These are phyloP conservation scores for Numida meleagris DNA, from an alignment of 2,113 vertebrate species.

Conservation along the genomic window DNA sequence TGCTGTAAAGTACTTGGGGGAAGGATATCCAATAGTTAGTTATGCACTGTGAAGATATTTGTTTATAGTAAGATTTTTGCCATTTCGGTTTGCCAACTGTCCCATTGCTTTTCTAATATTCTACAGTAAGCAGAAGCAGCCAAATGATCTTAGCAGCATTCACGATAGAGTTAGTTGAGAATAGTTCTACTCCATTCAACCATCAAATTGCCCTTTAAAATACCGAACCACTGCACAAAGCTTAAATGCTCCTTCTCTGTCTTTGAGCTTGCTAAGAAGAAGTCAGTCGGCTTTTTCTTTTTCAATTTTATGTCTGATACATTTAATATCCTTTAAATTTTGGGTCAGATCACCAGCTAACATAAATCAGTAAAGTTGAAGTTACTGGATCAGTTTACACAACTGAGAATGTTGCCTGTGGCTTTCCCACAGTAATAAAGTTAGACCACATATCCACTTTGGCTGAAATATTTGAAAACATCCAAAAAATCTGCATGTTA, in stretches of 20 bases:
- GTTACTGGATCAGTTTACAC: slow-evolving; percentile 51
- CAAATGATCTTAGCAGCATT: not conserved
- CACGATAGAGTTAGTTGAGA: not conserved
- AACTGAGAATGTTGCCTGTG: slow-evolving; percentile 53
- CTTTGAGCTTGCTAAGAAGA: not conserved
- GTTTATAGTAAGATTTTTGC: not conserved
- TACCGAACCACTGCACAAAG: not conserved
- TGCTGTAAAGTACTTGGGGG: not conserved
- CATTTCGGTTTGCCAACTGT: not conserved
- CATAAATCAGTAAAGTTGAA: slow-evolving; percentile 59
- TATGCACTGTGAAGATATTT: not conserved
- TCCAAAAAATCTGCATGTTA: slow-evolving; percentile 16
- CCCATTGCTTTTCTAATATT: not conserved
- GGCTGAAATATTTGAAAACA: slow-evolving; percentile 51
- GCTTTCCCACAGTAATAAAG: slow-evolving; percentile 68
- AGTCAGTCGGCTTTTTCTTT: not conserved
- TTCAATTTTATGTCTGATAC: not conserved
- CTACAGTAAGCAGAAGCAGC: not conserved
- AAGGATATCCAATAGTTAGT: not conserved
- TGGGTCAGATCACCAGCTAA: slow-evolving; percentile 43
- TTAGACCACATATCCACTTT: slow-evolving; percentile 54
- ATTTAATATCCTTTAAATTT: slow-evolving; percentile 46
- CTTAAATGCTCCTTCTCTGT: not conserved
- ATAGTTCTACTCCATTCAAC: not conserved
- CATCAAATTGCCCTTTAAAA: not conserved